Conservation (phyloP, 2,797 vertebrate genomes). For the Urocyon cinereoargenteus region DNA sequence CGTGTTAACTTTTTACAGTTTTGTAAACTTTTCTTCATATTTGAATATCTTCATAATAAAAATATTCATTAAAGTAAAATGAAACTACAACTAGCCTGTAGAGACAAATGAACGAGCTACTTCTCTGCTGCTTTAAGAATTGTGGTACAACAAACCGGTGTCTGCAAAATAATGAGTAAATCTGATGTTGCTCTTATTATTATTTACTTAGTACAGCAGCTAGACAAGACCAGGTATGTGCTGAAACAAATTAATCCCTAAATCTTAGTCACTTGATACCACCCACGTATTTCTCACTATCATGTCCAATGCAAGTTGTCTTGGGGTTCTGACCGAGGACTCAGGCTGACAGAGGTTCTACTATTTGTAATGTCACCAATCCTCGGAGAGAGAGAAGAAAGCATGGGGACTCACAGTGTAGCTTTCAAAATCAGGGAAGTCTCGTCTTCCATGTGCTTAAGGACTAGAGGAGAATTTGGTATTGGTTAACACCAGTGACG, state of each 20-base stretch:
- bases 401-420: background rate
- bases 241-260: background rate
- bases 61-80: constrained; percentile 9
- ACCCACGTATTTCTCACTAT: background rate
- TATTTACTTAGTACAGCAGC: background rate
- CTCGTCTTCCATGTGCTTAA: background rate
- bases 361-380: background rate
- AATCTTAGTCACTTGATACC: background rate
- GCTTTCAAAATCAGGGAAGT: background rate
- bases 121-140: constrained; percentile 12
- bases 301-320: background rate
- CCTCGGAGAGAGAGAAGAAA: background rate
- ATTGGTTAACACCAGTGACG: background rate
- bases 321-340: background rate
- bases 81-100: background rate
- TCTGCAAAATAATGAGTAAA: background rate
- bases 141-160: background rate
- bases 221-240: background rate
- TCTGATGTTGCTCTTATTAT: background rate
- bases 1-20: background rate
- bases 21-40: background rate
- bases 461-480: background rate
- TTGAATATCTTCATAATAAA: background rate
- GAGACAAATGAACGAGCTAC: background rate
- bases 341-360: background rate